Evolutionary conservation across 2,113 vertebrate genomes (phyloP).

Genomic region (Sylvilagus bachmani): DNA sequence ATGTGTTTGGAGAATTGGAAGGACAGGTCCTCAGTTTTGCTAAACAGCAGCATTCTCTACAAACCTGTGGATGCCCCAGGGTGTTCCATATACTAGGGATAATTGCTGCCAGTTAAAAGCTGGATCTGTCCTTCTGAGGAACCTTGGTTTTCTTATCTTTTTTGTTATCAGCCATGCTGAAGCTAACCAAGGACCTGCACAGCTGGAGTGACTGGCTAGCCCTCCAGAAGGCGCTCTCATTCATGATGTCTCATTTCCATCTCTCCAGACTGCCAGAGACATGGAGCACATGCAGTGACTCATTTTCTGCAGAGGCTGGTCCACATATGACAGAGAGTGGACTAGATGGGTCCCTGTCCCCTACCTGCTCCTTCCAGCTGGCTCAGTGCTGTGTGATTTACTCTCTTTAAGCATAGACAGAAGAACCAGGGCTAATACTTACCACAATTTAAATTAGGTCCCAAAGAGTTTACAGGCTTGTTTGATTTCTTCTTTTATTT

Average conservation of each 20-base stretch:
- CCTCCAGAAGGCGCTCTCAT: not conserved
- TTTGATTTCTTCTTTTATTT: not conserved
- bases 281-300: not conserved
- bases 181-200: not conserved
- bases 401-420: not conserved
- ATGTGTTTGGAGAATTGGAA: not conserved
- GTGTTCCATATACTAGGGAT: fast-evolving
- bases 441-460: not conserved
- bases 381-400: not conserved
- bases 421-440: not conserved
- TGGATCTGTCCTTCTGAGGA: not conserved
- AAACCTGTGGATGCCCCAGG: not conserved
- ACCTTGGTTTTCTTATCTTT: not conserved
- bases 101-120: not conserved
- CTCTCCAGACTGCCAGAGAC: not conserved
- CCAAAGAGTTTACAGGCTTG: not conserved
- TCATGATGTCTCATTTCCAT: too few relatives aligned
- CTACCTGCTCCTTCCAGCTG: not conserved
- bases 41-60: not conserved
- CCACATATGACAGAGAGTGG: not conserved
- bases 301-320: not conserved
- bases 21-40: not conserved
- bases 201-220: not conserved
- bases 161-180: not conserved
- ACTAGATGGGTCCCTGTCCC: too few relatives aligned